Evolutionary conservation across 2,888 invertebrate species (phyloP).

Genomic region (Phrixothrix hirtus): DNA sequence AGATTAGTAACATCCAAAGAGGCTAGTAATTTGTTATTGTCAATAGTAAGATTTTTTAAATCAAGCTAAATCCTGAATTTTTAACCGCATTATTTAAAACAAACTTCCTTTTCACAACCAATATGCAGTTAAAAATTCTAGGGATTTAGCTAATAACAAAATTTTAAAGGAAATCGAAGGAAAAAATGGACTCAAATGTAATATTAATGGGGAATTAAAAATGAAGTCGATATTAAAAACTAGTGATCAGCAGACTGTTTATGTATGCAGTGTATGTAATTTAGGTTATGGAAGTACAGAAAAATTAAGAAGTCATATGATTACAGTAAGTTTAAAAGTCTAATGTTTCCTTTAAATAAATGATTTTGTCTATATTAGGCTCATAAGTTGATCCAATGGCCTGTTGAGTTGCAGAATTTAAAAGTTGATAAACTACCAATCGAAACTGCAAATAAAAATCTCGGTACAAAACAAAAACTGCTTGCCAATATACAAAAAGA

Average conservation of each 20-base stretch:
- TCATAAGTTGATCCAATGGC: constrained; percentile 35
- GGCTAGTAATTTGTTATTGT: too few relatives aligned
- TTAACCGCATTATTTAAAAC: too few relatives aligned
- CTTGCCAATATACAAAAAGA: constrained; percentile 33
- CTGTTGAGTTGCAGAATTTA: too few relatives aligned
- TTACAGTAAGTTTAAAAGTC: constrained; percentile 47
- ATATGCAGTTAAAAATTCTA: too few relatives aligned
- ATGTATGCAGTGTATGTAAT: constrained; percentile 60
- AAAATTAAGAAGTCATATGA: constrained; percentile 60
- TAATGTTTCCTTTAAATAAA: constrained; percentile 1
- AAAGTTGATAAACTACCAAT: too few relatives aligned
- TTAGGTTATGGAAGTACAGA: constrained; percentile 56
- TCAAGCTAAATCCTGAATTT: too few relatives aligned
- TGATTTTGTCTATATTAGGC: constrained; percentile 26
- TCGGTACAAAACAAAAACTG: constrained; percentile 11
- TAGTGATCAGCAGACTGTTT: constrained; percentile 44
- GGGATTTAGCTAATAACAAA: neutral
- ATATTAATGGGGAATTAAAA: constrained; percentile 22
- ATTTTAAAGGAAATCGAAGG: constrained; percentile 1
- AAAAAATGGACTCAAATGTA: constrained; percentile 6
- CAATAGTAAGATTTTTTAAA: too few relatives aligned
- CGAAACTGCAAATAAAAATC: neutral
- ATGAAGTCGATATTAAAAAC: constrained; percentile 40
- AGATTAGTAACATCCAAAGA: too few relatives aligned
- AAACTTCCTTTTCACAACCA: too few relatives aligned